phyloP scores from a whole-genome alignment of 2,113 vertebrate species.

The Corythaixoides concolor region DNA sequence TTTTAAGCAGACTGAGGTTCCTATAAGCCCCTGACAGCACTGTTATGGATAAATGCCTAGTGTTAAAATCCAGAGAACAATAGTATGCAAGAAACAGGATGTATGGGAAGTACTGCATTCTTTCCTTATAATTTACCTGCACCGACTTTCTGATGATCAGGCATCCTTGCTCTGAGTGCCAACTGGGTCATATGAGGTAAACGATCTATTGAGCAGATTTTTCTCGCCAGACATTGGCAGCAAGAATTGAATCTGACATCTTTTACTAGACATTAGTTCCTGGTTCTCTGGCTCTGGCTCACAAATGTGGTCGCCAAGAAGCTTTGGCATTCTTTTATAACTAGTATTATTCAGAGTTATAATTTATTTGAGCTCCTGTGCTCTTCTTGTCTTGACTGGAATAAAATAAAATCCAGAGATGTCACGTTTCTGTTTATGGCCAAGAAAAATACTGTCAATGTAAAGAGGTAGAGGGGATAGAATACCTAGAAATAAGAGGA shows the following conservation, averaged over 20 bases:
- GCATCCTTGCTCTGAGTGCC: background rate
- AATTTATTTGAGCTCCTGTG: constrained; percentile 62
- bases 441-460: constrained; percentile 14
- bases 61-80: background rate
- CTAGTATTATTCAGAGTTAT: constrained; percentile 32
- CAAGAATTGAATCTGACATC: constrained; percentile 52
- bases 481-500: background rate
- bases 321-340: constrained; percentile 43
- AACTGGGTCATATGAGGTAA: constrained; percentile 58
- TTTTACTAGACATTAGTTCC: constrained; percentile 65
- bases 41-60: background rate
- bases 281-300: constrained; percentile 45
- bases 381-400: constrained; percentile 26
- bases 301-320: background rate
- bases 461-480: background rate
- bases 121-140: background rate
- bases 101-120: background rate
- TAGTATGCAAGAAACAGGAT: background rate
- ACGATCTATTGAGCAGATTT: background rate
- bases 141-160: background rate
- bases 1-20: background rate
- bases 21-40: background rate
- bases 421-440: background rate
- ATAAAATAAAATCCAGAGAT: constrained; percentile 35
- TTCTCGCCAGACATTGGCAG: constrained; percentile 37